phyloP scores from a whole-genome alignment of 2,888 invertebrate species.

The Rhabditoides inermis region DNA sequence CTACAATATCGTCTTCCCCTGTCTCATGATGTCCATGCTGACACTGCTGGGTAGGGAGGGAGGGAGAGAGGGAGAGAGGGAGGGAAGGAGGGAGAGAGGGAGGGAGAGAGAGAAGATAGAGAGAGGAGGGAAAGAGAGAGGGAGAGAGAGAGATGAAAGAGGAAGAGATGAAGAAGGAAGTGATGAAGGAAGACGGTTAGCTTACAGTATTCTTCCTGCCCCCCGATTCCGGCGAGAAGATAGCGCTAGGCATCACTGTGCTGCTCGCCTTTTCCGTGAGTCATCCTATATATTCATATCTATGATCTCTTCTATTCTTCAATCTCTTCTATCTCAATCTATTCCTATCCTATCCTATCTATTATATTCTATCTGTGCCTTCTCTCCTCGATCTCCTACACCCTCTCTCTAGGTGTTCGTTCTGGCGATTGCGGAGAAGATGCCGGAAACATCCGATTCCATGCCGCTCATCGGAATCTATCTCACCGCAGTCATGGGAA shows the following conservation, averaged over 20 bases:
- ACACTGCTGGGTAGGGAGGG: slow-evolving; percentile 55
- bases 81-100: too few relatives aligned
- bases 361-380: background rate
- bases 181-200: too few relatives aligned
- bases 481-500: slow-evolving; percentile 60
- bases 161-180: too few relatives aligned
- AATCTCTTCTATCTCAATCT: too few relatives aligned
- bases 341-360: background rate
- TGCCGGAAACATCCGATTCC: slow-evolving; percentile 61
- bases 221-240: slow-evolving; percentile 54
- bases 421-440: slow-evolving; percentile 60
- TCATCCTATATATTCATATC: too few relatives aligned
- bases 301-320: too few relatives aligned
- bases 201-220: slow-evolving; percentile 29
- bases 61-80: too few relatives aligned
- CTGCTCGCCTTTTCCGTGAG: slow-evolving; percentile 59
- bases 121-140: too few relatives aligned
- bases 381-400: background rate
- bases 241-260: slow-evolving; percentile 60
- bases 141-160: too few relatives aligned
- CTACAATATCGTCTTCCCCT: slow-evolving; percentile 61
- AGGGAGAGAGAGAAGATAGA: too few relatives aligned
- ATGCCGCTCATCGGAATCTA: slow-evolving; percentile 61
- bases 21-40: slow-evolving; percentile 62
- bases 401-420: slow-evolving; percentile 53